Percentiles rank a stretch among this genome's conserved stretches.
These are phyloP conservation scores for Marmota flaviventris DNA, from an alignment of 2,113 vertebrate genomes.

Conservation along the genomic window DNA sequence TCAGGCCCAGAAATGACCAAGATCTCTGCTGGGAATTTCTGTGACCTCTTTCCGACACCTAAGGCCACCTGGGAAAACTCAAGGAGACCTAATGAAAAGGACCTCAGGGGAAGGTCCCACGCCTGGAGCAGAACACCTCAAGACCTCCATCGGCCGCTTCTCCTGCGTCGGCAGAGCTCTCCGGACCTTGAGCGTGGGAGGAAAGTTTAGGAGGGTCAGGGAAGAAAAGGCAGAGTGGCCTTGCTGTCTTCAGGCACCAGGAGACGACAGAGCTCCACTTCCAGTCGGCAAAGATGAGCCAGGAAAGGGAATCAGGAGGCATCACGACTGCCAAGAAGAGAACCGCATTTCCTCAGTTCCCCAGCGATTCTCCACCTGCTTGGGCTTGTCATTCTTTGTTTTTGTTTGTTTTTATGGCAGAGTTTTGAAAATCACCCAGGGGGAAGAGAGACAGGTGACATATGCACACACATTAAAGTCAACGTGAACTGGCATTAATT, in stretches of 20 bases:
- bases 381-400: constrained; percentile 67
- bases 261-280: neutral
- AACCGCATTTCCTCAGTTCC: constrained; percentile 49
- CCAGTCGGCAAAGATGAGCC: neutral
- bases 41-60: neutral
- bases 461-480: constrained; percentile 64
- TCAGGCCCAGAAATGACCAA: neutral
- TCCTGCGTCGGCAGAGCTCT: neutral
- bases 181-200: neutral
- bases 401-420: constrained; percentile 70
- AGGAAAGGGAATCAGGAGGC: constrained; percentile 11
- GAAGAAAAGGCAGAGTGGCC: neutral
- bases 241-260: neutral
- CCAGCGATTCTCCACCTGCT: constrained; percentile 53
- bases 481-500: constrained; percentile 49
- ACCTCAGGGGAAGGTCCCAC: neutral
- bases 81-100: neutral
- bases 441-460: constrained; percentile 25
- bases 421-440: constrained; percentile 73
- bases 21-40: neutral
- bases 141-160: neutral
- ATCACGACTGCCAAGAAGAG: constrained; percentile 35
- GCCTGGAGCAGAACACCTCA: neutral
- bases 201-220: neutral
- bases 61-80: neutral